Evolutionary conservation across 2,888 invertebrate genomes (phyloP), one percentile per base, ranked within the genome.

Genomic region (Dolichopus griseipennis): DNA sequence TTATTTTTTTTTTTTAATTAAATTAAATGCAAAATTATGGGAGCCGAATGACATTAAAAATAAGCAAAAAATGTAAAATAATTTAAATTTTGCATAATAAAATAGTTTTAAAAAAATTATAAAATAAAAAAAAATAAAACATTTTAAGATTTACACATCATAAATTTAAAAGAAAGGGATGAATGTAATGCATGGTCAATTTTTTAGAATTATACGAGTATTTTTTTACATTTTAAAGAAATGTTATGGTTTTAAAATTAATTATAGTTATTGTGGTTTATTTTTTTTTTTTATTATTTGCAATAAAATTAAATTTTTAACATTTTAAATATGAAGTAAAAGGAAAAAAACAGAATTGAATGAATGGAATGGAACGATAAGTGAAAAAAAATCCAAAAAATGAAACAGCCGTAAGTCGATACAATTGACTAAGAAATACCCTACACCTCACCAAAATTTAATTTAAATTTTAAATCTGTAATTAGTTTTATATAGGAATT

Each of bases 201-300:
- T 52, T 10, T 52, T 52, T 52, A 52, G 15, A 52, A 27, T 27
- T 27, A 2, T 27, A 4, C 27, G 5, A 27, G 3, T 27, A n/a
- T 27, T 27, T 27, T 27, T 27, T 27, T 27, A 4, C 5, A 4
- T 27, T 27, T 27, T 37, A 37, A 37, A 37, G 37, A 52, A 18
- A 52, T 2, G 52, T 52, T 52, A 52, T 52, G 52, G 52, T 52
- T 27, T 27, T 27, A 27, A n/a, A 52, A 52, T 52, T 52, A 52
- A 52, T 52, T 9, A 52, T 52, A 52, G 18, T 52, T 52, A 18
- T 52, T 52, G 52, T 52, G 52, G 52, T 52, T 52, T n/a, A n/a
- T n/a, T n/a, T n/a, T n/a, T n/a, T n/a, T n/a, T n/a, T 27, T 52
- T 52, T 52, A 52, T 52, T 52, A 52, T 52, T 52, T 52, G 52